Evolutionary conservation across 1,140 invertebrate species (phyloP), one percentile per base, ranked within the genome.

Genomic region (Acromyrmex echinatior): DNA sequence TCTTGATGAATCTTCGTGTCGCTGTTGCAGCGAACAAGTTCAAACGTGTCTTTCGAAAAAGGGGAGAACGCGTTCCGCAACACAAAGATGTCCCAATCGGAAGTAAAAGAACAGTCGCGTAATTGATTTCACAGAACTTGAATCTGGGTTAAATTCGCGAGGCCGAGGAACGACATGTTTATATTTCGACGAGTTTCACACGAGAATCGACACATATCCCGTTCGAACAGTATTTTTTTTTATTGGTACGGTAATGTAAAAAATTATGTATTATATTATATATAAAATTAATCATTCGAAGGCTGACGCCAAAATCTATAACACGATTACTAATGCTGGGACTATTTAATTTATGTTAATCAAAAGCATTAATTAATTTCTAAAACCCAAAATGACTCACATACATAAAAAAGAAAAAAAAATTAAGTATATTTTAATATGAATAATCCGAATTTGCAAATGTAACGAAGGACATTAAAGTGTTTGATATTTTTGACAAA

Each of bases 81-180:
- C 66, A 78, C 66, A 66, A 86, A 45, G 56, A 84, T 73, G 66
- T 58, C 25, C 60, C 49, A 58, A 87, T 81, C 79, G 49, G 77
- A 28, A 66, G 35, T 70, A 65, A 84, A 66, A 66, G 21, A 76
- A 45, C 58, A 71, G 39, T n/a, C 62, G 81, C 56, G 31, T 71
- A 71, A 78, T 78, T 86, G 51, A 78, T 78, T 35, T 62, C 62
- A 45, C 71, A 49, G 71, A 86, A 74, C 82, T 65, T 62, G 63
- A 60, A 78, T 80, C 70, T 73, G 78, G 63, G 60, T 73, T 86
- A 88, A 85, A 87, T 68, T 21, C 68, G 62, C 31, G 58, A 73
- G 31, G 10, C 51, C 21, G 14, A 56, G 18, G 63, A 80, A 14
- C 65, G 45, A n/a, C 31, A 16, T 35, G 66, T 60, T n/a, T 80